A percentile compares a stretch with the other conserved stretches of the same genome.
Conservation (phyloP, 1,140 invertebrate genomes). For the Scaptomyza montana region DNA sequence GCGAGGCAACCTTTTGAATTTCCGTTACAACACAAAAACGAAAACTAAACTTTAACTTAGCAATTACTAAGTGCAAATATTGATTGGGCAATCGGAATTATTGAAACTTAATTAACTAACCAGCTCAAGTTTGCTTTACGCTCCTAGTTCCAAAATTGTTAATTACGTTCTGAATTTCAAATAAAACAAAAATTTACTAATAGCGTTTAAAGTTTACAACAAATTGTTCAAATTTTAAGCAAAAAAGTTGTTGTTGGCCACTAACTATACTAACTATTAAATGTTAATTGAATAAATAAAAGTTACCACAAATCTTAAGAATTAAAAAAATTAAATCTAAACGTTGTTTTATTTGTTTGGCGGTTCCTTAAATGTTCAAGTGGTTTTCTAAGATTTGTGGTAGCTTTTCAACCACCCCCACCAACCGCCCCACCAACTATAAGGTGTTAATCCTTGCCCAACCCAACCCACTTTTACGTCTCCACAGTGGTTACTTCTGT, state of each 20-base stretch:
- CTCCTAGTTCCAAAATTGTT: slow-evolving; percentile 22
- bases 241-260: slow-evolving; percentile 76
- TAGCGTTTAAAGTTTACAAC: slow-evolving; percentile 35
- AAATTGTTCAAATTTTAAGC: slow-evolving; percentile 70
- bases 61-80: not conserved
- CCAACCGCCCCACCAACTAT: no score
- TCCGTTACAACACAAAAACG: not conserved
- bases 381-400: slow-evolving; percentile 70
- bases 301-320: slow-evolving; percentile 83
- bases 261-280: slow-evolving; percentile 22
- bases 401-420: slow-evolving; percentile 50
- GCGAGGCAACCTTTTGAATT: slow-evolving; percentile 35
- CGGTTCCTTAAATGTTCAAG: slow-evolving; percentile 5
- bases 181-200: slow-evolving; percentile 5
- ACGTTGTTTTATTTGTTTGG: slow-evolving; percentile 80
- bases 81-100: slow-evolving; percentile 6
- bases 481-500: slow-evolving; percentile 92
- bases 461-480: not conserved
- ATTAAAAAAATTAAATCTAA: slow-evolving; percentile 21
- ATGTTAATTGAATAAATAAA: slow-evolving; percentile 81
- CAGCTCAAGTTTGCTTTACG: slow-evolving; percentile 14
- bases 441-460: not conserved
- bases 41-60: slow-evolving; percentile 18
- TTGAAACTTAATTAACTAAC: slow-evolving; percentile 33
- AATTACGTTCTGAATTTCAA: slow-evolving; percentile 18